Percentiles rank a stretch among this genome's conserved stretches.
Evolutionary conservation across 1,140 invertebrate species (phyloP).

Genomic region (Cepaea nemoralis): DNA sequence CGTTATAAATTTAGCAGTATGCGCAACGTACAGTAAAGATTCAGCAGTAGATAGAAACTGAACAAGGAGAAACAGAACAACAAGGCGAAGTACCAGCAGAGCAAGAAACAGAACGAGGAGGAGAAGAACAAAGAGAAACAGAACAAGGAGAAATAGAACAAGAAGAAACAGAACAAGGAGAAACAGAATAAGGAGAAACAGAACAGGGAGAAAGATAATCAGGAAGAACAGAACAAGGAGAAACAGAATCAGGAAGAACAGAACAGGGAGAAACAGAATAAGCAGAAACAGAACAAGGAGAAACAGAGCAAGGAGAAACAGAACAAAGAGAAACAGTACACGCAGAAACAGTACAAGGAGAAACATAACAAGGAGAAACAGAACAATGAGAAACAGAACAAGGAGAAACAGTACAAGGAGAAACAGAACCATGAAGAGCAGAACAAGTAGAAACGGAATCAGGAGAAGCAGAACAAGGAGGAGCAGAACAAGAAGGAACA

Average conservation of each 20-base stretch:
- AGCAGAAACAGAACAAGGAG: background rate
- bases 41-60: no score
- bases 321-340: background rate
- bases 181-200: background rate
- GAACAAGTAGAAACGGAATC: background rate
- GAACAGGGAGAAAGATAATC: background rate
- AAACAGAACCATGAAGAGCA: background rate
- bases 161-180: background rate
- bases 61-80: background rate
- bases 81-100: background rate
- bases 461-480: background rate
- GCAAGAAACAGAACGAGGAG: background rate
- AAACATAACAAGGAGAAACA: no score
- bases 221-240: no score
- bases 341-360: background rate
- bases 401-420: background rate
- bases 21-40: no score
- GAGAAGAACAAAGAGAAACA: background rate
- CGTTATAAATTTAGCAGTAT: no score
- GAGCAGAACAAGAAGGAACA: background rate
- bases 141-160: background rate
- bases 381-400: background rate
- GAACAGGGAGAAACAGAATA: background rate
- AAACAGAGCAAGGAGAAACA: background rate
- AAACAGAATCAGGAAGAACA: background rate